Conservation (phyloP, 2,888 invertebrate species). For the Oscheius sp. region DNA sequence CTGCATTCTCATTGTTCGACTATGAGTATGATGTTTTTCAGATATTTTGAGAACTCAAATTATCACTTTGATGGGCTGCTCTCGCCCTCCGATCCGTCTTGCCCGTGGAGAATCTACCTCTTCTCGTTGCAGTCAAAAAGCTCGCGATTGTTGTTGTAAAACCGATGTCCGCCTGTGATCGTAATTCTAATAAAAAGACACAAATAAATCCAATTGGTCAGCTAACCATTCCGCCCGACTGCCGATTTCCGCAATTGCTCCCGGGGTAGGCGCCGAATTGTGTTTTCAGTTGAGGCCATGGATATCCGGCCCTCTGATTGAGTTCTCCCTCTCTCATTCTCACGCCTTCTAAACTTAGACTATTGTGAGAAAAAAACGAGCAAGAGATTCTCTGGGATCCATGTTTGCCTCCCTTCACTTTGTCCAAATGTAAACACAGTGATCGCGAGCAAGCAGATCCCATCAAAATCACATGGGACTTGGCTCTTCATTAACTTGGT, state of each 20-base stretch:
- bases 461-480: not conserved
- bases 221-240: not conserved
- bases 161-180: slow-evolving; percentile 13
- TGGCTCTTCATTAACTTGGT: not conserved
- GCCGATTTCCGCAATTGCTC: not conserved
- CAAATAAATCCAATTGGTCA: not conserved
- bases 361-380: too few relatives aligned
- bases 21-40: slow-evolving; percentile 4
- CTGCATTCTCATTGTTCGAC: not conserved
- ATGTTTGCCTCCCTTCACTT: slow-evolving; percentile 10
- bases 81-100: slow-evolving; percentile 39
- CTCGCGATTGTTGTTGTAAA: slow-evolving; percentile 10
- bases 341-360: too few relatives aligned
- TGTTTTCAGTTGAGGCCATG: too few relatives aligned
- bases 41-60: slow-evolving; percentile 44
- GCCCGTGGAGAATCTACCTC: slow-evolving; percentile 20
- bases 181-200: not conserved
- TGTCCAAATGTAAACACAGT: slow-evolving; percentile 17
- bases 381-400: too few relatives aligned
- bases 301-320: too few relatives aligned
- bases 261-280: too few relatives aligned
- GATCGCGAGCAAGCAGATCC: not conserved
- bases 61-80: slow-evolving; percentile 40
- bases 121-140: slow-evolving; percentile 11
- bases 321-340: too few relatives aligned